These are phyloP conservation scores for Scomber japonicus DNA, from an alignment of 2,113 vertebrate genomes.

Conservation along the genomic window DNA sequence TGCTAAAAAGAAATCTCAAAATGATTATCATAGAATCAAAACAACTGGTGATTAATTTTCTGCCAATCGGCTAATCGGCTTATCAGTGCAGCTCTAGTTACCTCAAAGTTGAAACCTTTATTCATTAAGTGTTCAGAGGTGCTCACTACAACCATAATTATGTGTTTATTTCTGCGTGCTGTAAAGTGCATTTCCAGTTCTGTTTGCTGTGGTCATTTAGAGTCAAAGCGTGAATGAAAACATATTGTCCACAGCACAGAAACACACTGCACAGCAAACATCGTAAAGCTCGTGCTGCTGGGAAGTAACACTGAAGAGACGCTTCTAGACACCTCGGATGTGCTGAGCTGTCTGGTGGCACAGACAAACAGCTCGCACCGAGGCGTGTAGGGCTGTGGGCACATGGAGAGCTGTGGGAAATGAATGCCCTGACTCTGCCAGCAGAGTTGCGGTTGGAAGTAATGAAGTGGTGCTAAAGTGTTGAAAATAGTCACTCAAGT, in stretches of 20 bases:
- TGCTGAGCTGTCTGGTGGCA: conserved; percentile 31
- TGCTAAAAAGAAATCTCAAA: too few species aligned
- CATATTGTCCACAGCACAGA: background rate
- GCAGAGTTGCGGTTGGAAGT: conserved; percentile 58
- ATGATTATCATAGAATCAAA: too few species aligned
- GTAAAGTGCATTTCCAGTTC: background rate
- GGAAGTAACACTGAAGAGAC: conserved; percentile 19
- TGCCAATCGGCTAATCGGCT: too few species aligned
- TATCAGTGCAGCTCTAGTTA: background rate
- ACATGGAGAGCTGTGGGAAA: conserved; percentile 41
- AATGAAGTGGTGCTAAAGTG: conserved; percentile 61
- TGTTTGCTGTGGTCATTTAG: background rate
- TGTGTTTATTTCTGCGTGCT: background rate
- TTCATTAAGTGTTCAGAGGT: background rate
- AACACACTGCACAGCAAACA: background rate
- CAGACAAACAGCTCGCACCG: conserved; percentile 43
- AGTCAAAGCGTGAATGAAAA: background rate
- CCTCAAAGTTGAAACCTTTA: conserved; percentile 2
- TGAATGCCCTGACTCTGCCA: conserved; percentile 43
- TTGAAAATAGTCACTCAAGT: conserved; percentile 57
- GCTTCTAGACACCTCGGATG: background rate
- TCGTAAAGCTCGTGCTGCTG: background rate
- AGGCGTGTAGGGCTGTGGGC: conserved; percentile 38
- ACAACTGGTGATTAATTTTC: too few species aligned
- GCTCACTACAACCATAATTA: background rate